phyloP scores from a whole-genome alignment of 2,113 vertebrate genomes.

The Lycocorax pyrrhopterus region DNA sequence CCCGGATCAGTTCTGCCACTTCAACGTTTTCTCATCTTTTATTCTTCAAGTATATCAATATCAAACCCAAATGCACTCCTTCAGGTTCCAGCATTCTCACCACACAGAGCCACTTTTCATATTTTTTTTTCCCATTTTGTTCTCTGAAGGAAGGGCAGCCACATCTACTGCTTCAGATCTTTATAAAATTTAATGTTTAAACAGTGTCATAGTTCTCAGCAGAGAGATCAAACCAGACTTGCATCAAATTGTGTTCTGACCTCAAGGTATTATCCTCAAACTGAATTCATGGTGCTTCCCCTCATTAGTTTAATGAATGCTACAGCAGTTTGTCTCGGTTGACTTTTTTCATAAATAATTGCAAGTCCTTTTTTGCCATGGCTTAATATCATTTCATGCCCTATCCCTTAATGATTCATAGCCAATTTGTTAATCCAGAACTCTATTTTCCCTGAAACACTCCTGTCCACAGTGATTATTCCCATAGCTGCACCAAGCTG shows the following conservation, averaged over 20 bases:
- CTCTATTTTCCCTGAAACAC: conserved; percentile 20
- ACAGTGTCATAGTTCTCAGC: not conserved
- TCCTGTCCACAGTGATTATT: conserved; percentile 25
- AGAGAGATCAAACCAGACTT: conserved; percentile 15
- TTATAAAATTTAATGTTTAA: not conserved
- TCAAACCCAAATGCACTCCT: not conserved
- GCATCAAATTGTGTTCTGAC: conserved; percentile 49
- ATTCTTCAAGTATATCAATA: not conserved
- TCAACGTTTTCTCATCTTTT: not conserved
- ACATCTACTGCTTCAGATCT: not conserved
- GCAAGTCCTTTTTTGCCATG: conserved; percentile 32
- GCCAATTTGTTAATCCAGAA: conserved; percentile 22
- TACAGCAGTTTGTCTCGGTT: conserved; percentile 48
- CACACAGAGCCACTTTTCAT: not conserved
- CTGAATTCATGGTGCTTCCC: conserved; percentile 39
- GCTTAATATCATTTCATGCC: conserved; percentile 48
- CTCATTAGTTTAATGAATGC: conserved; percentile 62
- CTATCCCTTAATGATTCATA: conserved; percentile 45
- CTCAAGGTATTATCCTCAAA: conserved; percentile 36
- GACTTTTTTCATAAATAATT: conserved; percentile 63
- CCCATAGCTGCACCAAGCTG: not conserved
- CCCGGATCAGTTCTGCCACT: not conserved
- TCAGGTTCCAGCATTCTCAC: not conserved
- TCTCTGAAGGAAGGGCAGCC: not conserved
- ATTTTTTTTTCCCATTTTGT: not conserved